Percentiles rank a stretch among this genome's conserved stretches.
phyloP scores from a whole-genome alignment of 2,888 invertebrate genomes.

The Chrysopilus asiliformis region DNA sequence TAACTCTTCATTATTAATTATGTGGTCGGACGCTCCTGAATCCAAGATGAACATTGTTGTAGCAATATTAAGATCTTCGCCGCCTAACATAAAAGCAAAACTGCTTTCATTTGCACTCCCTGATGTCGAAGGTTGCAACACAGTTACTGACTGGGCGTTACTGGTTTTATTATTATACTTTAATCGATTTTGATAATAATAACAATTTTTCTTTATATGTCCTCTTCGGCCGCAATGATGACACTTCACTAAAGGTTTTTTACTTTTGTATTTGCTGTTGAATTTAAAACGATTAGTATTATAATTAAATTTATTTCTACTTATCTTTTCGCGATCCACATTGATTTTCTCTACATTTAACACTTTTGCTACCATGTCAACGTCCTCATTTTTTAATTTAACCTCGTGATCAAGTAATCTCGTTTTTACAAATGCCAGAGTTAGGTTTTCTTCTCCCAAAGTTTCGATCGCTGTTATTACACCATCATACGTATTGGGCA shows the following conservation, averaged over 20 bases:
- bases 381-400: slow-evolving; percentile 1
- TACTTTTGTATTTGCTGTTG: too few relatives aligned
- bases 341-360: slow-evolving; percentile 16
- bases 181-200: background rate
- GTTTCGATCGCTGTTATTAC: slow-evolving; percentile 5
- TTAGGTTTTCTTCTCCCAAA: slow-evolving; percentile 2
- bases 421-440: slow-evolving; percentile 4
- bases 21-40: slow-evolving; percentile 14
- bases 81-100: background rate
- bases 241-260: background rate
- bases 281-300: background rate
- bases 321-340: background rate
- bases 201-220: background rate
- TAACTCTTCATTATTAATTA: slow-evolving; percentile 15
- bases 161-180: background rate
- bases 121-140: too few relatives aligned
- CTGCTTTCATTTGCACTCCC: too few relatives aligned
- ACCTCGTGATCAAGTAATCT: slow-evolving; percentile 1
- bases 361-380: slow-evolving; percentile 21
- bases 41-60: background rate
- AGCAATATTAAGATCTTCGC: too few relatives aligned
- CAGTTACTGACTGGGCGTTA: background rate
- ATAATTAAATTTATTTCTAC: background rate
- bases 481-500: background rate
- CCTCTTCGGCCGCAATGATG: background rate